These are phyloP conservation scores for Lates japonicus DNA, from an alignment of 2,797 vertebrate species.

Conservation along the genomic window DNA sequence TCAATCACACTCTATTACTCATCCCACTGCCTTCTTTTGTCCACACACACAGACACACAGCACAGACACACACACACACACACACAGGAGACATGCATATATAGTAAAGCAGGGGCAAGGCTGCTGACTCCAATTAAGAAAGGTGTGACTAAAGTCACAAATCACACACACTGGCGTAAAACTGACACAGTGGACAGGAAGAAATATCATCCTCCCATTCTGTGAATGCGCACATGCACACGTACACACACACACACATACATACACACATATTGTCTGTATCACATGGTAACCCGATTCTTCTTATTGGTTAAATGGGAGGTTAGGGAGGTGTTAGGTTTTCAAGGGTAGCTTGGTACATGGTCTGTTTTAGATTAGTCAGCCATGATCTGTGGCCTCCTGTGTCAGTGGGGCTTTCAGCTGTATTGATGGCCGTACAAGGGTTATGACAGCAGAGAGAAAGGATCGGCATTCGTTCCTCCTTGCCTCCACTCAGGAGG, in stretches of 20 bases:
- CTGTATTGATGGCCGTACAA: conserved; percentile 58
- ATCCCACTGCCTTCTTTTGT: conserved; percentile 44
- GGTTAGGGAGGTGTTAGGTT: conserved; percentile 57
- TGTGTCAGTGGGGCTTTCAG: conserved; percentile 54
- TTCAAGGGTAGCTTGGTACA: conserved; percentile 24
- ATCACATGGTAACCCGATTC: conserved; percentile 62
- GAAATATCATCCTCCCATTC: conserved; percentile 52
- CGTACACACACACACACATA: conserved; percentile 1
- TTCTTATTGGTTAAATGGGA: conserved; percentile 54
- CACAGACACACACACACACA: conserved; percentile 17
- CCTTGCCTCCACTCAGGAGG: conserved; percentile 57
- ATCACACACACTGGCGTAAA: conserved; percentile 55
- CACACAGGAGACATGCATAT: conserved; percentile 17
- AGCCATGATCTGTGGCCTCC: conserved; percentile 61
- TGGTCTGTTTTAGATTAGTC: conserved; percentile 75
- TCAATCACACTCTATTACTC: conserved; percentile 66
- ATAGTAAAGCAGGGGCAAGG: background rate
- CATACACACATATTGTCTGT: conserved; percentile 1
- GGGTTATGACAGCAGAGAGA: conserved; percentile 76
- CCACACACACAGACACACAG: conserved; percentile 23
- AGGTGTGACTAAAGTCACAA: conserved; percentile 65
- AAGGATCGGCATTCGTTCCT: conserved; percentile 45
- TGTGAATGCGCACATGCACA: conserved; percentile 14
- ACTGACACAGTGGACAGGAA: conserved; percentile 55
- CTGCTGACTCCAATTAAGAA: conserved; percentile 57